These are phyloP conservation scores for Semnornis frantzii DNA, from an alignment of 2,113 vertebrate species.

Conservation along the genomic window DNA sequence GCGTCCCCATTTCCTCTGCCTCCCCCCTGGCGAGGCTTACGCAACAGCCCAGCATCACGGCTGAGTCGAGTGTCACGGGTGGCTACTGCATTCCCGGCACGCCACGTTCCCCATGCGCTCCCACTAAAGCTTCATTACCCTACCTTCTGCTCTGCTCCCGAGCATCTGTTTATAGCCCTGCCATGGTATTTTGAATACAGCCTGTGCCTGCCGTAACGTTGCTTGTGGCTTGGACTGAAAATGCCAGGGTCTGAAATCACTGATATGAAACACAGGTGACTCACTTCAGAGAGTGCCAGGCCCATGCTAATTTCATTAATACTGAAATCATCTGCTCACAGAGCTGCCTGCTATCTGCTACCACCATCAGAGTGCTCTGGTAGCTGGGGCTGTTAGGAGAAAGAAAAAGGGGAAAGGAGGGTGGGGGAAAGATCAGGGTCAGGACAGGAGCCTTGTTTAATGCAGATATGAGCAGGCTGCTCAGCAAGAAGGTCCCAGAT, in stretches of 20 bases:
- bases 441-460: neutral
- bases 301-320: slow-evolving; percentile 53
- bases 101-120: neutral
- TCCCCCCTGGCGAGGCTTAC: neutral
- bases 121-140: neutral
- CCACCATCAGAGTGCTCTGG: neutral
- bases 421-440: neutral
- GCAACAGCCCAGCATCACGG: neutral
- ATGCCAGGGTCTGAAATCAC: slow-evolving; percentile 56
- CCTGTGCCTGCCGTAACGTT: neutral
- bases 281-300: slow-evolving; percentile 20
- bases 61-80: neutral
- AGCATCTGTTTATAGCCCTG: slow-evolving; percentile 47
- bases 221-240: slow-evolving; percentile 33
- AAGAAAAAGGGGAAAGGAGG: neutral
- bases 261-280: slow-evolving; percentile 52
- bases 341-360: slow-evolving; percentile 19
- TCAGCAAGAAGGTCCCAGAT: accelerated
- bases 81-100: neutral
- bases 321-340: slow-evolving; percentile 5
- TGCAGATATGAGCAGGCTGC: neutral
- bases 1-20: neutral
- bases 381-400: neutral
- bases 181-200: neutral
- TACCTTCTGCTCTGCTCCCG: slow-evolving; percentile 42